Percentiles rank a stretch among this genome's conserved stretches.
These are phyloP conservation scores for Larimichthys polyactis DNA, from an alignment of 2,113 vertebrate genomes.

Conservation along the genomic window DNA sequence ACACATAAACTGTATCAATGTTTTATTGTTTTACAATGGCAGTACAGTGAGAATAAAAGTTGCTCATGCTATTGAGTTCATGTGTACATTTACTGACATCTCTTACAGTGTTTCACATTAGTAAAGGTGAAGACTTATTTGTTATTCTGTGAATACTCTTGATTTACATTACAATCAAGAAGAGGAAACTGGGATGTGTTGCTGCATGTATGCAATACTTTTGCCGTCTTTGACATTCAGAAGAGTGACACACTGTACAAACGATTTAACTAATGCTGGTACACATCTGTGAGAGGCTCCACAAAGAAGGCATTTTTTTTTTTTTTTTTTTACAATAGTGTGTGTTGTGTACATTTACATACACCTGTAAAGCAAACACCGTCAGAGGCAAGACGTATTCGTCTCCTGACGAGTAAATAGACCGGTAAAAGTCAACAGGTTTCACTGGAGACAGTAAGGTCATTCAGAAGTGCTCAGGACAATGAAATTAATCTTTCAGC, in stretches of 20 bases:
- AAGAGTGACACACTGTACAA: conserved; percentile 61
- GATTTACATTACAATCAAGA: conserved; percentile 54
- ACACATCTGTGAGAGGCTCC: conserved; percentile 56
- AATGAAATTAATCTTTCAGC: conserved; percentile 10
- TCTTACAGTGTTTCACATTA: conserved; percentile 69
- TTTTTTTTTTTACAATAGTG: conserved; percentile 40
- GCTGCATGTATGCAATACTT: conserved; percentile 61
- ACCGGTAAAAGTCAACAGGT: conserved; percentile 40
- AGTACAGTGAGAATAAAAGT: conserved; percentile 72
- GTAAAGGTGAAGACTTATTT: conserved; percentile 52
- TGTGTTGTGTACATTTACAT: conserved; percentile 63
- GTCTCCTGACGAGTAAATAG: conserved; percentile 27
- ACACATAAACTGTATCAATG: conserved; percentile 45
- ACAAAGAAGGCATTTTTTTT: conserved; percentile 67
- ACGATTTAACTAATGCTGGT: conserved; percentile 59
- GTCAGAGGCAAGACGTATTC: conserved; percentile 21
- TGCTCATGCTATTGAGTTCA: conserved; percentile 74
- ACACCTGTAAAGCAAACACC: conserved; percentile 66
- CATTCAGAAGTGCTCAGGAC: conserved; percentile 17
- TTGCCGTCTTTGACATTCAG: conserved; percentile 73
- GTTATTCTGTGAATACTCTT: conserved; percentile 45
- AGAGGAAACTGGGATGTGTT: conserved; percentile 48
- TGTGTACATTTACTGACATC: conserved; percentile 65
- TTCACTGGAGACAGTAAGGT: conserved; percentile 29
- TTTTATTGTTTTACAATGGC: conserved; percentile 80